Conservation (phyloP, 1,140 invertebrate species). For the Helicoverpa armigera region DNA sequence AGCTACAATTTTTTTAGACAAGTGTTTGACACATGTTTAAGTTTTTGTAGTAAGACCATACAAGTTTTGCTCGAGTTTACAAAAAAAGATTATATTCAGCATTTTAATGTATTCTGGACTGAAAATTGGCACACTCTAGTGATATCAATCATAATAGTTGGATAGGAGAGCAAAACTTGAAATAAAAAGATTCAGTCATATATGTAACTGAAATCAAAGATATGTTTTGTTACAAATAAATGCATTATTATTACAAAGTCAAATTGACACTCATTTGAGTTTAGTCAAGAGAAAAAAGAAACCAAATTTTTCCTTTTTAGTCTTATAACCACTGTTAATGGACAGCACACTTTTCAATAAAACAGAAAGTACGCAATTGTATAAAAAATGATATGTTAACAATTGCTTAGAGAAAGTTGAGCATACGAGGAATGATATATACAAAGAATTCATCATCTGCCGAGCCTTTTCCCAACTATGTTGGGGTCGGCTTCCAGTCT, state of each 20-base stretch:
- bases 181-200: background rate
- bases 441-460: slow-evolving; percentile 20
- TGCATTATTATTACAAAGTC: slow-evolving; percentile 15
- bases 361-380: background rate
- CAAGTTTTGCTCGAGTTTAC: background rate
- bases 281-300: background rate
- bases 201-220: background rate
- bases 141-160: background rate
- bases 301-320: too few species aligned
- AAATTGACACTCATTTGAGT: background rate
- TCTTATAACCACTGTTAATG: too few species aligned
- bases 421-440: slow-evolving; percentile 54
- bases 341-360: too few species aligned
- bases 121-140: background rate
- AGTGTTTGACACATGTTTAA: too few species aligned
- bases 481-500: too few species aligned
- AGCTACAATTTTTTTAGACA: too few species aligned
- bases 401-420: slow-evolving; percentile 45
- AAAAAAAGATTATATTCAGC: background rate
- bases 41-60: too few species aligned
- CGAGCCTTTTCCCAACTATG: too few species aligned
- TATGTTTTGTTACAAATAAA: slow-evolving; percentile 32
- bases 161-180: background rate
- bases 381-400: slow-evolving; percentile 41
- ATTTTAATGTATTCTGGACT: too few species aligned